Conservation (phyloP, 2,797 vertebrate species). For the Hapalemur alaotrensis region DNA sequence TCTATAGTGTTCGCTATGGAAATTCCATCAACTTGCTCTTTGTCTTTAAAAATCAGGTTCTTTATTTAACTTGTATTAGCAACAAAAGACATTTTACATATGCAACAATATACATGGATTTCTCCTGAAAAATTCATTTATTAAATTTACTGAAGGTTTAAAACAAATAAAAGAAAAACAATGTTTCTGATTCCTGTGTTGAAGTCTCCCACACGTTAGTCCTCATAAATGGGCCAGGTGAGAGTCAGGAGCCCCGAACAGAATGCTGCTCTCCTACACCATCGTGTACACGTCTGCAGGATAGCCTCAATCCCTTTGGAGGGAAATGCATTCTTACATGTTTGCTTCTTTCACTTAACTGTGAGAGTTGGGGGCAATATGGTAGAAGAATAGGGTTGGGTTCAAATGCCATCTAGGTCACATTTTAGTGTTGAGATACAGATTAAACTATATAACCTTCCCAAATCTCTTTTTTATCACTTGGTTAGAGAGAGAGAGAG, state of each 20-base stretch:
- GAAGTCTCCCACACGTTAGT: background rate
- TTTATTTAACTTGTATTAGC: background rate
- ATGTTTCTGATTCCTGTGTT: background rate
- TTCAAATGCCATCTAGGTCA: background rate
- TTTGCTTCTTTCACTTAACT: background rate
- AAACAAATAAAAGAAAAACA: background rate
- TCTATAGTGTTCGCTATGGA: background rate
- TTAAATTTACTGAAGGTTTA: background rate
- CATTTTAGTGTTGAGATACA: background rate
- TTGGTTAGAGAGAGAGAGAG: background rate
- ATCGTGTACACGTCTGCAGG: fast-evolving
- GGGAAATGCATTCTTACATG: background rate
- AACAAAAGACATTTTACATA: background rate
- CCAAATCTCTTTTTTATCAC: background rate
- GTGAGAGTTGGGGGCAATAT: background rate
- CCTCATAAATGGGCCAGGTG: background rate
- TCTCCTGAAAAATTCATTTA: background rate
- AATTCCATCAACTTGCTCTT: background rate
- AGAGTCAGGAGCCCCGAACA: background rate
- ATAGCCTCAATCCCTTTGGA: background rate
- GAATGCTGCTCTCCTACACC: fast-evolving
- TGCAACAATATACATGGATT: background rate
- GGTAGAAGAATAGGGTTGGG: background rate
- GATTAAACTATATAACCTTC: background rate
- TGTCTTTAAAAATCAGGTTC: background rate